A percentile compares a stretch with the other conserved stretches of the same genome.
Conservation (phyloP, 2,888 invertebrate genomes). For the Odontocerum albicorne region DNA sequence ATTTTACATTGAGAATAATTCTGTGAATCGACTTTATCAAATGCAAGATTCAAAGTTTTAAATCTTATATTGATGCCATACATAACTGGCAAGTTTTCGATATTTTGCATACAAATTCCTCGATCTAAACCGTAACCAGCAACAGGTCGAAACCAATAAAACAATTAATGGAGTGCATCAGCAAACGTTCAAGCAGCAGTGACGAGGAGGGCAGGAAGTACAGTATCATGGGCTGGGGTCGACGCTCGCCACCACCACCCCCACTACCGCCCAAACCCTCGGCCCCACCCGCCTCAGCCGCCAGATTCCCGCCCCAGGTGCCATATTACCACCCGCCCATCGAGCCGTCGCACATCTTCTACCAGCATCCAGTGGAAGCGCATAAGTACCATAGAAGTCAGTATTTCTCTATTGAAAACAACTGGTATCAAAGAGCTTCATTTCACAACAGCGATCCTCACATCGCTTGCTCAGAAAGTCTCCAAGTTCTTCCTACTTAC, state of each 20-base stretch:
- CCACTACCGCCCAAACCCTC: constrained; percentile 32
- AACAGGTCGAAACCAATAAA: no score
- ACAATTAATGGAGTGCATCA: constrained; percentile 34
- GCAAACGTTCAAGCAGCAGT: constrained; percentile 18
- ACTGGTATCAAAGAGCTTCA: constrained; percentile 16
- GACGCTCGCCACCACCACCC: constrained; percentile 28
- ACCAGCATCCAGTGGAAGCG: background rate
- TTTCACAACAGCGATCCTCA: constrained; percentile 5
- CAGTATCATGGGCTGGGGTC: constrained; percentile 8
- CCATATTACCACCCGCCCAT: constrained; percentile 34
- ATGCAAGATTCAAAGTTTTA: no score
- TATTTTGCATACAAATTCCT: no score
- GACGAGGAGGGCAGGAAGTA: constrained; percentile 6
- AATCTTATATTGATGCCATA: no score
- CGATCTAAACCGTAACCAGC: no score
- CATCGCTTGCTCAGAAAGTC: constrained; percentile 4
- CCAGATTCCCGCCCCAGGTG: constrained; percentile 27
- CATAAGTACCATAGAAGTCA: background rate
- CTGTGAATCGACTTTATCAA: no score
- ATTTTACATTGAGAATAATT: no score
- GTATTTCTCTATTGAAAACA: constrained; percentile 8
- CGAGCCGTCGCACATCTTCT: background rate
- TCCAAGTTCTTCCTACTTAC: constrained; percentile 15
- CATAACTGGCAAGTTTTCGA: no score
- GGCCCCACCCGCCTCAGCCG: constrained; percentile 29